Conservation (phyloP, 37 sponge, comb jelly and placozoan genomes). For the Mnemiopsis leidyi region DNA sequence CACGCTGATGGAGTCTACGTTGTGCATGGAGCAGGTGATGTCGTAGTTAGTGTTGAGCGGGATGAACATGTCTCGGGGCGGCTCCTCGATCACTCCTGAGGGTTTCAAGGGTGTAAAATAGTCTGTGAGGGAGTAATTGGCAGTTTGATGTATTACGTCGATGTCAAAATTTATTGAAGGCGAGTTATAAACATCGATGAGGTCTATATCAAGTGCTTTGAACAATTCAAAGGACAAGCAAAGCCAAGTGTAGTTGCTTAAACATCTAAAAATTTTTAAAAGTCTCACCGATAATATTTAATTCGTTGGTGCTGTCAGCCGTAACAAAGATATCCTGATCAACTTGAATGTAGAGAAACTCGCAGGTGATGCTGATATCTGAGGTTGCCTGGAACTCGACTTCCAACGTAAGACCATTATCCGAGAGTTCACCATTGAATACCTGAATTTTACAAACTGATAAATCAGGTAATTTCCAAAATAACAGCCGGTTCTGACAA, state of each 20-base stretch:
- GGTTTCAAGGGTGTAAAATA: too few relatives aligned
- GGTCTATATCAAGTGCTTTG: too few relatives aligned
- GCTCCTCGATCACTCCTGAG: not conserved
- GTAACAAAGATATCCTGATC: not conserved
- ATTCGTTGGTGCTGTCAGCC: not conserved
- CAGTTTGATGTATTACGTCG: too few relatives aligned
- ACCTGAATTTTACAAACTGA: too few relatives aligned
- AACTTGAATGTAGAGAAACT: not conserved
- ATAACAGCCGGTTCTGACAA: too few relatives aligned
- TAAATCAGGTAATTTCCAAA: too few relatives aligned
- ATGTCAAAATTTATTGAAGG: too few relatives aligned
- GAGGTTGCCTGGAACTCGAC: not conserved
- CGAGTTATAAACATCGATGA: too few relatives aligned
- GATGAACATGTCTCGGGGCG: not conserved
- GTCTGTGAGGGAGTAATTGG: too few relatives aligned
- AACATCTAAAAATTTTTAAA: too few relatives aligned
- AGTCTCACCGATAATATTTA: conserved; percentile 5
- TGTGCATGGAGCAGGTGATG: not conserved
- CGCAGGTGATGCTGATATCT: not conserved
- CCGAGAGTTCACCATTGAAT: not conserved
- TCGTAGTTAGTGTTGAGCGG: not conserved
- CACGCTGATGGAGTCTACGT: not conserved
- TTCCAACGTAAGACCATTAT: not conserved
- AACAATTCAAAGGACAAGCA: too few relatives aligned
- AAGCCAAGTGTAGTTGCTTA: too few relatives aligned